These are phyloP conservation scores for Sarcophaga variegata DNA, from an alignment of 2,888 invertebrate species.

Conservation along the genomic window DNA sequence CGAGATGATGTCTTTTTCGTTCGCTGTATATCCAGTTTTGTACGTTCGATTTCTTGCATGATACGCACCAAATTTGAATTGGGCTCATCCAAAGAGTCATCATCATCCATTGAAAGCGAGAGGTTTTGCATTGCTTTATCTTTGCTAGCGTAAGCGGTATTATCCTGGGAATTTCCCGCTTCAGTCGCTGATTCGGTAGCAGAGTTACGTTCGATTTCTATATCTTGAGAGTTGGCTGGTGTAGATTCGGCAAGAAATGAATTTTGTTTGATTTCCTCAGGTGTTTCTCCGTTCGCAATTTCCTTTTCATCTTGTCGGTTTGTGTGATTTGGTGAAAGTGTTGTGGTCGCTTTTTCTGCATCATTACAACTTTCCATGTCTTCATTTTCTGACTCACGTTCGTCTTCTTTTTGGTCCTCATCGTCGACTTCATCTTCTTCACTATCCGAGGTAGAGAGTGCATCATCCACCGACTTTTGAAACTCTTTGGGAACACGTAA, in stretches of 20 bases:
- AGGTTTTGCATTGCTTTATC: conserved; percentile 29
- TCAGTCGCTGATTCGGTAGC: conserved; percentile 68
- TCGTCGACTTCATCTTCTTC: conserved; percentile 74
- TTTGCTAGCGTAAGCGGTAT: conserved; percentile 5
- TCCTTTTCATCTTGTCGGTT: not conserved
- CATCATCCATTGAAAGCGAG: conserved; percentile 63
- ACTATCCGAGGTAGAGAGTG: conserved; percentile 79
- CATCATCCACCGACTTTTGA: conserved; percentile 81
- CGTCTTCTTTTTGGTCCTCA: conserved; percentile 68
- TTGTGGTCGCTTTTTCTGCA: not conserved
- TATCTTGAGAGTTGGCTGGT: conserved; percentile 66
- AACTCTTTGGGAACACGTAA: conserved; percentile 86
- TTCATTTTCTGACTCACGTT: conserved; percentile 21
- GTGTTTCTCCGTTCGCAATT: conserved; percentile 21
- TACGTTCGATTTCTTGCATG: conserved; percentile 78
- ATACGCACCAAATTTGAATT: conserved; percentile 75
- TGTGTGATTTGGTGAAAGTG: not conserved
- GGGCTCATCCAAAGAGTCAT: conserved; percentile 73
- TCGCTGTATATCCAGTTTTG: conserved; percentile 77
- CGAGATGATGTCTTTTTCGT: conserved; percentile 74
- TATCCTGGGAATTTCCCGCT: conserved; percentile 60
- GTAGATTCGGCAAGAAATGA: conserved; percentile 52
- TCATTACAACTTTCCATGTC: conserved; percentile 15
- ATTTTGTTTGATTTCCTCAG: conserved; percentile 27
- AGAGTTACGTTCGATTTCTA: conserved; percentile 67